Conservation (phyloP, 2,113 vertebrate genomes). For the Python bivittatus region DNA sequence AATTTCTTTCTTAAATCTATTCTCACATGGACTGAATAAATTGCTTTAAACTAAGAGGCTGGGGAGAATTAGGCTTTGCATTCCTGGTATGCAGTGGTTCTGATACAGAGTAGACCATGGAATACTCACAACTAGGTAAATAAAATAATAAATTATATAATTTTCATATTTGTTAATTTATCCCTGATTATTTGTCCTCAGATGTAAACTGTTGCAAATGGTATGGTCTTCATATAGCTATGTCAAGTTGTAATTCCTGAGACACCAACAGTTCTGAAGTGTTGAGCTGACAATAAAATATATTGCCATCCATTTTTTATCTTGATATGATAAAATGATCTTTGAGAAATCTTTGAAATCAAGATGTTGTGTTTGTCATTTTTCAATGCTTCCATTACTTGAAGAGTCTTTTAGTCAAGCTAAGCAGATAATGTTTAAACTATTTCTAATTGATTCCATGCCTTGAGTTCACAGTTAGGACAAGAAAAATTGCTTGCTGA, state of each 20-base stretch:
- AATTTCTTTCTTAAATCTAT: neutral
- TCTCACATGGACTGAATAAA: neutral
- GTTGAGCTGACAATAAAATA: neutral
- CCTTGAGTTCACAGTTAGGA: conserved; percentile 71
- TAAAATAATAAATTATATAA: too few species aligned
- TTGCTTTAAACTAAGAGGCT: neutral
- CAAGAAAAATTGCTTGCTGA: conserved; percentile 71
- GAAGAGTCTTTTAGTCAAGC: conserved; percentile 78
- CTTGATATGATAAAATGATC: conserved; percentile 15
- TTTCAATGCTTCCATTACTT: conserved; percentile 70
- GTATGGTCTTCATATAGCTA: neutral
- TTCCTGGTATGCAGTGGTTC: neutral
- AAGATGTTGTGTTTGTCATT: conserved; percentile 72
- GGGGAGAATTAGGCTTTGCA: neutral
- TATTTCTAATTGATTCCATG: conserved; percentile 83
- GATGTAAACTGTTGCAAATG: neutral
- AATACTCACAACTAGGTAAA: too few species aligned
- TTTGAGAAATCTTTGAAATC: conserved; percentile 60
- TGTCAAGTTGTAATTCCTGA: neutral
- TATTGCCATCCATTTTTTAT: neutral
- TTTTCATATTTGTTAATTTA: neutral
- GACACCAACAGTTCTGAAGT: neutral
- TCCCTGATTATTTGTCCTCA: neutral
- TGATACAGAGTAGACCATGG: neutral
- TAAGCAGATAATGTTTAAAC: conserved; percentile 81